Conservation (phyloP, 2,797 vertebrate species). For the Acanthurus lineatus region DNA sequence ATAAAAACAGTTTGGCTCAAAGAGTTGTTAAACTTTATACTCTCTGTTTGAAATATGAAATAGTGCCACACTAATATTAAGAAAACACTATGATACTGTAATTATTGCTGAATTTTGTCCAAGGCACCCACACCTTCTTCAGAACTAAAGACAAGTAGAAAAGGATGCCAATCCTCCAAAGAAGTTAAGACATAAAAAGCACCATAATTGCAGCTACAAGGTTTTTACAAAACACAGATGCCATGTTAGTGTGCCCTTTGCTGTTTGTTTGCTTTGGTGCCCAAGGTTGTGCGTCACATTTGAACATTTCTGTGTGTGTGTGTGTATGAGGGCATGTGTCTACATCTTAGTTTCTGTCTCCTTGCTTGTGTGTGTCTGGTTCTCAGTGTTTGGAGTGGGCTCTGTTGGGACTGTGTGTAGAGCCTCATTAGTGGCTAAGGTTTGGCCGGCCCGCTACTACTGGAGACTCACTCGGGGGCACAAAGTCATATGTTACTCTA, state of each 20-base stretch:
- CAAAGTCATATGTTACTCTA: constrained; percentile 79
- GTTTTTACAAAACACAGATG: constrained; percentile 43
- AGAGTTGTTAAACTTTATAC: constrained; percentile 16
- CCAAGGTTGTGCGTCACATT: constrained; percentile 39
- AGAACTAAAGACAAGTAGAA: constrained; percentile 27
- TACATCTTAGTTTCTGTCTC: constrained; percentile 43
- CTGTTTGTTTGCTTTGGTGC: constrained; percentile 44
- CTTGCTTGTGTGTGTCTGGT: constrained; percentile 52
- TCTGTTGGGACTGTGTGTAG: constrained; percentile 73
- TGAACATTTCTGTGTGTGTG: not conserved
- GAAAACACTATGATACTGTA: constrained; percentile 27
- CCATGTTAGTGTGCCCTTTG: constrained; percentile 32
- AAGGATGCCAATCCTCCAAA: constrained; percentile 34
- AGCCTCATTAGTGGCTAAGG: constrained; percentile 80
- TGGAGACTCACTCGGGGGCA: constrained; percentile 73
- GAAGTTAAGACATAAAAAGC: constrained; percentile 38
- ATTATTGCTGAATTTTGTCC: constrained; percentile 31
- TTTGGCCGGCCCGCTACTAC: constrained; percentile 71
- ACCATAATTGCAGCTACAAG: constrained; percentile 26
- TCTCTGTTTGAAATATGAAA: constrained; percentile 9
- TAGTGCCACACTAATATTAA: constrained; percentile 21
- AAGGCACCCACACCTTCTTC: constrained; percentile 38
- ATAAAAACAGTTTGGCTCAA: not conserved
- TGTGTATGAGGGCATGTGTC: not conserved
- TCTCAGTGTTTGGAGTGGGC: constrained; percentile 69